Evolutionary conservation across 2,888 invertebrate species (phyloP).

Genomic region (Monoplex corrugatus): DNA sequence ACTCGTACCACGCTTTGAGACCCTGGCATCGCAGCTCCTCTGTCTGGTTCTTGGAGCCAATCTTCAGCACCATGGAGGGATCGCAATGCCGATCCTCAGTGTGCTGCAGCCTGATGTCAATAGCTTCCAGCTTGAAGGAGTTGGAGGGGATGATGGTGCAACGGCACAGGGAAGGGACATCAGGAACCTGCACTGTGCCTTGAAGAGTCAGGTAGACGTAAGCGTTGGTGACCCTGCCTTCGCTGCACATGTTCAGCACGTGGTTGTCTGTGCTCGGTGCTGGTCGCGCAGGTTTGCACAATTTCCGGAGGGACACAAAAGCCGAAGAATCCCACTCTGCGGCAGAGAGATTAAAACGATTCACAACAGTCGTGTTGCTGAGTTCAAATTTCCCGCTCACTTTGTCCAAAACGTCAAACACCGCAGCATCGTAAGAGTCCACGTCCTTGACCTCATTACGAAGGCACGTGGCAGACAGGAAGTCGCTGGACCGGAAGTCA

Average conservation of each 20-base stretch:
- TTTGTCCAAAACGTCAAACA: background rate
- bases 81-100: background rate
- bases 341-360: background rate
- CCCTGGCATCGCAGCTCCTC: background rate
- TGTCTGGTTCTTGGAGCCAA: background rate
- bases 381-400: background rate
- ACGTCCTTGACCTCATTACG: no score
- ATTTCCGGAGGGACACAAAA: background rate
- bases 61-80: background rate
- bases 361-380: background rate
- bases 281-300: conserved; percentile 15
- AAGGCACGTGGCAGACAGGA: background rate
- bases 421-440: background rate
- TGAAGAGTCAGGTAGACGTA: background rate
- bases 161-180: background rate
- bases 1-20: background rate
- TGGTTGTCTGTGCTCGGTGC: background rate
- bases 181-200: background rate
- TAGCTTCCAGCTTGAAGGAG: background rate
- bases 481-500: background rate
- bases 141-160: background rate
- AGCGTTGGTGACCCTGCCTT: no score
- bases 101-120: background rate
- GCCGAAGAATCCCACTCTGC: background rate
- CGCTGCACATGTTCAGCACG: background rate